Base-by-base conservation (phyloP, 2,113 vertebrate genomes). In the Ailurus styani region DNA sequence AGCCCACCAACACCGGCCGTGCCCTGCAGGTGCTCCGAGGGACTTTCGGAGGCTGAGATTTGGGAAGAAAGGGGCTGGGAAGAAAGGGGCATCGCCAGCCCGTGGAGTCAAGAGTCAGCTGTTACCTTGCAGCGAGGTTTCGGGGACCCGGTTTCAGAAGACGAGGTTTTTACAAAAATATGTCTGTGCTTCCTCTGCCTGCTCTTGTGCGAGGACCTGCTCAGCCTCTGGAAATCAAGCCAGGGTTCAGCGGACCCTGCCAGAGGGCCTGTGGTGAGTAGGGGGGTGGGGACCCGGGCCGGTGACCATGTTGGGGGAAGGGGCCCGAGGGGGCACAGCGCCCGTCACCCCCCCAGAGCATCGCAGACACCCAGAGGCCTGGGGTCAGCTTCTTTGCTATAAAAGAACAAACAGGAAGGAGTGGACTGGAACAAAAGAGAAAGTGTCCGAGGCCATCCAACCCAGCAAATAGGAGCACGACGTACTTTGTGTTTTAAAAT, bases 401-500 rank as follows among this genome's bases (percentile, higher is more conserved):
- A 23, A 23, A 0, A 7, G 52, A 66, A 62, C 21, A 91, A 45
- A 9, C 0, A 40, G 70, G 52, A 88, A 40, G 10, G 34, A 75
- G 8, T 0, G 11, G 27, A 50, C 1, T 6, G 11, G 42, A 34
- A 45, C 1, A 27, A 62, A 66, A 29, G 3, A 6, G 50, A 8
- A 79, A n/a, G 12, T 5, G 3, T 4, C 18, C 20, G 55, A 86
- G 11, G 12, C 21, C 54, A 21, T 8, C 8, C 31, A 47, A 12
- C 18, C 7, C 8, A 34, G 47, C 6, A 50, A 18, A 27, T 34
- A n/a, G 18, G 54, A 50, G 4, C 4, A 2, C 14, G 0, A 10
- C 0, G 1, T 1, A 17, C 7, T 18, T 73, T 27, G 1, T 20
- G 0, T 0, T 37, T 42, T 6, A 6, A 9, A 4, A 20, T 45